Evolutionary conservation across 2,113 vertebrate genomes (phyloP).

Genomic region (Pipra filicauda): DNA sequence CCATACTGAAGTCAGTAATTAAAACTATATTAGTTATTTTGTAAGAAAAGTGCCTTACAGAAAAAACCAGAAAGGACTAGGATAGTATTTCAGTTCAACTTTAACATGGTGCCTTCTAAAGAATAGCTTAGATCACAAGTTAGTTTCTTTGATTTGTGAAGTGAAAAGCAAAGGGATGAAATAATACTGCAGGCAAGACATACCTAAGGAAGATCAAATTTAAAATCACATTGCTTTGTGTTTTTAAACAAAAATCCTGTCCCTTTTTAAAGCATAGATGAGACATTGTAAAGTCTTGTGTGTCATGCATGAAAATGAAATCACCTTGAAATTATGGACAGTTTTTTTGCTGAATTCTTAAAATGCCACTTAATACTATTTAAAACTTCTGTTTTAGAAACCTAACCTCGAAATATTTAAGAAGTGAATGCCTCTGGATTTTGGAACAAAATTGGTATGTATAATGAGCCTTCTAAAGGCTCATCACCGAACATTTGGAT

Average conservation of each 20-base stretch:
- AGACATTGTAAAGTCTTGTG: background rate
- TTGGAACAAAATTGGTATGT: constrained; percentile 7
- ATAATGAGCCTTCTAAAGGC: background rate
- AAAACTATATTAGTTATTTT: background rate
- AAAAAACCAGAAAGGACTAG: background rate
- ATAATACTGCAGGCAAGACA: background rate
- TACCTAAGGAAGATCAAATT: background rate
- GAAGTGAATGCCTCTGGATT: background rate
- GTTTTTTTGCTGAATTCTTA: background rate
- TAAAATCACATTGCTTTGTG: background rate
- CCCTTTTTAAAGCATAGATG: background rate
- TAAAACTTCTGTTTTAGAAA: constrained; percentile 4
- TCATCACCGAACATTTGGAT: background rate
- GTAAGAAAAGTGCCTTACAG: background rate
- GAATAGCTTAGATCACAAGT: background rate
- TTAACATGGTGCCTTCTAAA: background rate
- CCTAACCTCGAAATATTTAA: background rate
- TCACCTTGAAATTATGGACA: background rate
- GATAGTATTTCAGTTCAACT: background rate
- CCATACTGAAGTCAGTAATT: background rate
- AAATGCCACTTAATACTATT: background rate
- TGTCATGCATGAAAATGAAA: background rate
- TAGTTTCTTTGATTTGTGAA: background rate
- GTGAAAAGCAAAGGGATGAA: background rate
- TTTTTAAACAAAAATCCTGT: background rate